These are phyloP conservation scores for Oreochromis grahami DNA, from an alignment of 2,797 vertebrate species.

Conservation along the genomic window DNA sequence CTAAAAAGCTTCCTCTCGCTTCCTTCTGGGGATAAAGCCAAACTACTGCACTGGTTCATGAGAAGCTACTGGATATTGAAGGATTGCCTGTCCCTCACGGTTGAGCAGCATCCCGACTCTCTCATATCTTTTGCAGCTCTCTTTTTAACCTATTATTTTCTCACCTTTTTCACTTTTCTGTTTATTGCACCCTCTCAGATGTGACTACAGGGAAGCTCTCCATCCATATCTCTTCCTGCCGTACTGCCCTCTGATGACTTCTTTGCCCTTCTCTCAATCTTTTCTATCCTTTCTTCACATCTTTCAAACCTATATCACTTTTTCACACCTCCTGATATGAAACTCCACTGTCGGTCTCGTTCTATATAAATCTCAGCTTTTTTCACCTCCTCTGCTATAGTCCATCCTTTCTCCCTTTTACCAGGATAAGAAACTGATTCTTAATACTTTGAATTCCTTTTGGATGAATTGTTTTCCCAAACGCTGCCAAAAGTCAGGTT, in stretches of 20 bases:
- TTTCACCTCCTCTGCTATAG: neutral
- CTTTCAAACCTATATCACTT: neutral
- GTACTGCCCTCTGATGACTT: slow-evolving; percentile 8
- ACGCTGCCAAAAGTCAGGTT: neutral
- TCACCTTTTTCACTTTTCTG: neutral
- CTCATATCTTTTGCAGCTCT: neutral
- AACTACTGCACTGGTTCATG: neutral
- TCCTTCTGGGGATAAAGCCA: neutral
- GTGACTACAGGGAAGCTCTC: neutral
- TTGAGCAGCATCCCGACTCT: neutral
- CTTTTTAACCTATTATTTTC: neutral
- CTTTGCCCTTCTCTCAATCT: neutral
- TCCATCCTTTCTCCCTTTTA: neutral
- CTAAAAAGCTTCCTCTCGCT: neutral
- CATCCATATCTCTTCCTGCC: neutral
- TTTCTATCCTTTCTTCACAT: neutral
- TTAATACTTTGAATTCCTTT: neutral
- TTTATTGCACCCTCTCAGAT: neutral
- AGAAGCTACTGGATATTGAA: neutral
- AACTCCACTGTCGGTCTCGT: neutral
- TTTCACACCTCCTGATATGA: neutral
- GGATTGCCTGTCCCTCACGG: neutral
- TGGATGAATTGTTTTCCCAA: neutral
- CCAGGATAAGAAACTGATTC: neutral
- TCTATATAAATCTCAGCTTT: neutral